Conservation (phyloP, 2,797 vertebrate species). For the Gouania willdenowi region DNA sequence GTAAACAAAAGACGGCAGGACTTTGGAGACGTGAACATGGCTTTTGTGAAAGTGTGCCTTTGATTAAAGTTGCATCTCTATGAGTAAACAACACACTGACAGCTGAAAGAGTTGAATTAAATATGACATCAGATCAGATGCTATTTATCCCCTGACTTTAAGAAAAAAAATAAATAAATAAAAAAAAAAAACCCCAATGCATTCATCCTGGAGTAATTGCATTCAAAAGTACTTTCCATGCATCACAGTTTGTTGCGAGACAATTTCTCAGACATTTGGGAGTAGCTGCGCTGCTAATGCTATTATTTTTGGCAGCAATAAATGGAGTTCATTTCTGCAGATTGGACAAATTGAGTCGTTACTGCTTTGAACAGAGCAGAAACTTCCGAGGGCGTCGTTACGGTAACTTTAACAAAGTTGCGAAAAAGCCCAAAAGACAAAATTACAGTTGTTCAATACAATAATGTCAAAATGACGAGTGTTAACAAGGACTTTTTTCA, state of each 20-base stretch:
- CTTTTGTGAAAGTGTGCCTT: conserved; percentile 10
- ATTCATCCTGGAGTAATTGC: conserved; percentile 36
- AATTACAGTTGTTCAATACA: too few relatives aligned
- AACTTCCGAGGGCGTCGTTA: too few relatives aligned
- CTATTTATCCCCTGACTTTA: conserved; percentile 24
- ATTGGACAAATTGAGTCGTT: too few relatives aligned
- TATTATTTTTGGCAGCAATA: too few relatives aligned
- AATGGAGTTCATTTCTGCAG: too few relatives aligned
- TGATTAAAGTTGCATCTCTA: conserved; percentile 37
- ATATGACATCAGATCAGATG: conserved; percentile 44
- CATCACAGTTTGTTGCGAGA: conserved; percentile 7
- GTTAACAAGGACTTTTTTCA: too few relatives aligned
- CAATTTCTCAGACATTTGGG: conserved; percentile 11
- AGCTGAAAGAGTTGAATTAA: conserved; percentile 36
- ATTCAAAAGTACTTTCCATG: conserved; percentile 16
- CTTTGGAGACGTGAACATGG: conserved; percentile 18
- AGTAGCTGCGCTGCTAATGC: too few relatives aligned
- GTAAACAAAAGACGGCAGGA: background rate
- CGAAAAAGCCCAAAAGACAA: too few relatives aligned
- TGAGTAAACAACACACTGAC: conserved; percentile 42
- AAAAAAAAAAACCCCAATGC: background rate
- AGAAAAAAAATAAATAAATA: conserved; percentile 4
- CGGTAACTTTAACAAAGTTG: too few relatives aligned
- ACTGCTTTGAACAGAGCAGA: too few relatives aligned
- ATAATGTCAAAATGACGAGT: too few relatives aligned